Evolutionary conservation across 2,888 invertebrate species (phyloP).

Genomic region (Patella ulyssiponensis): DNA sequence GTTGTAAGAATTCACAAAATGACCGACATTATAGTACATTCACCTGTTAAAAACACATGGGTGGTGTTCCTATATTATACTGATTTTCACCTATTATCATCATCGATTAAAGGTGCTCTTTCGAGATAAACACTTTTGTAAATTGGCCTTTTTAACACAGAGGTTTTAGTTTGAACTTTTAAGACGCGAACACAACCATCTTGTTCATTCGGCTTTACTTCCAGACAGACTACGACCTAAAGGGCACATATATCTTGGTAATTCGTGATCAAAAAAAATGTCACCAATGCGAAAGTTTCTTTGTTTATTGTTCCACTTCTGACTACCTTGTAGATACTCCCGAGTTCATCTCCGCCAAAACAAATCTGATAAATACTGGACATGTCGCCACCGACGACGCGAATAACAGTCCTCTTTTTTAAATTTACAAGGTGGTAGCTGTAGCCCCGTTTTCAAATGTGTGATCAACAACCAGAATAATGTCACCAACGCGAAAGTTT

Average conservation of each 20-base stretch:
- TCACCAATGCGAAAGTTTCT: slow-evolving; percentile 1
- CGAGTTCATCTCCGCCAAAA: slow-evolving; percentile 30
- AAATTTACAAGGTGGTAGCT: slow-evolving; percentile 32
- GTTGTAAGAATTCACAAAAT: too few relatives aligned
- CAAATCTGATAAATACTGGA: slow-evolving; percentile 34
- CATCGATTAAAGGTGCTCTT: background rate
- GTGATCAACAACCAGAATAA: slow-evolving; percentile 22
- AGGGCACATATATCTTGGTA: slow-evolving; percentile 2
- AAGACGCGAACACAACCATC: slow-evolving; percentile 6
- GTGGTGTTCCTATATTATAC: too few relatives aligned
- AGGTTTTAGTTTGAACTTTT: background rate
- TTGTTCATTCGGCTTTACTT: background rate
- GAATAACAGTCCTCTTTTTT: slow-evolving; percentile 29
- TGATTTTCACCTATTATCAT: too few relatives aligned
- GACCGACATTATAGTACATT: too few relatives aligned
- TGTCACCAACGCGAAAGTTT: slow-evolving; percentile 7
- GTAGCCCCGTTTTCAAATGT: slow-evolving; percentile 8
- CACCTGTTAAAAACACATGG: too few relatives aligned
- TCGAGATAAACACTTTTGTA: background rate
- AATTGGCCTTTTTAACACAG: background rate
- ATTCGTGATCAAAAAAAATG: background rate
- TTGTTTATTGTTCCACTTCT: slow-evolving; percentile 16
- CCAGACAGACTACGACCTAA: background rate
- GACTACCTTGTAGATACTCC: slow-evolving; percentile 28
- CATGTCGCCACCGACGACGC: slow-evolving; percentile 34